Evolutionary conservation across 2,797 vertebrate species (phyloP), one percentile per base, ranked within the genome.

Genomic region (Austrolebias charrua): DNA sequence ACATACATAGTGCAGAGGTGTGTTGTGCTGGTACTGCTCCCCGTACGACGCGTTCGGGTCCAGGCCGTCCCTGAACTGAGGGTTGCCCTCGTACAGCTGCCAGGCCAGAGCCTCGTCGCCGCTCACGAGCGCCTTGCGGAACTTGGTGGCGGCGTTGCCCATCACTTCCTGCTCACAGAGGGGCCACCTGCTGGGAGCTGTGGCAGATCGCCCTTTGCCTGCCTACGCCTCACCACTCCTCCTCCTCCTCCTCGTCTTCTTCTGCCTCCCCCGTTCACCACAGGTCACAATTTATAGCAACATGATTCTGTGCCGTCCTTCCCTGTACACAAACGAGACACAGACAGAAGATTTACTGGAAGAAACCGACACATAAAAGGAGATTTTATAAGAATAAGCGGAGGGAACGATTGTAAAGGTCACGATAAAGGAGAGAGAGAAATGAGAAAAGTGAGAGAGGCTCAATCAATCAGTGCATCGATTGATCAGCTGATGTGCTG

Each of bases 61-160:
- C 79, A 99, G 91, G 73, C 96, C 94, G 47, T 99, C 96, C 89
- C 97, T 95, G 63, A 99, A 93, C 84, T 98, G 98, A 75, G 95
- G 96, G 88, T 98, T 99, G 69, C 95, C 96, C 87, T 99, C 97
- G 8, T 98, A 99, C 71, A 99, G 95, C 90, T 99, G 97, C 92
- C 95, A 98, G 78, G 97, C 96, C 87, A 99, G 88, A 73, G 94
- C 94, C 92, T 99, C 97, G 68, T 99, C 98, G 61, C 97, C 97
- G 19, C 94, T 95, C 86, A 97, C 95, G 79, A 99, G 93, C 62
- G 98, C 95, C 93, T 99, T 99, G 70, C 98, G 95, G 87, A 99
- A 99, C 87, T 99, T 99, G 74, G 97, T 99, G 73, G 97, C 96
- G 74, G 97, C 96, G 91, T 98, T 99, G 89, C 98, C 98, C 98